Base-by-base conservation (phyloP, 2,797 vertebrate species). In the Eleutherodactylus coqui region DNA sequence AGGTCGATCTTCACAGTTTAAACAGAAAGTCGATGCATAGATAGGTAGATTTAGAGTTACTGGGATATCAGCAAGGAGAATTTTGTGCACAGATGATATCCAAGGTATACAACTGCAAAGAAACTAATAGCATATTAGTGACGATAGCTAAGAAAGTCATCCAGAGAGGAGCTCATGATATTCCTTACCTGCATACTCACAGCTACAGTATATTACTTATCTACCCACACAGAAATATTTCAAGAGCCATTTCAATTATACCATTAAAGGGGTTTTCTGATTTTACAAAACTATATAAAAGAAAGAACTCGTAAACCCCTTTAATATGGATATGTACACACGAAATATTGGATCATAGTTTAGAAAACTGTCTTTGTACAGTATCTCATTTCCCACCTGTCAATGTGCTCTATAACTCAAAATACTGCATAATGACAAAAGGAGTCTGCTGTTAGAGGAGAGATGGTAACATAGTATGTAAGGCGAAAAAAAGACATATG, bases 1-100 rank as follows among this genome's bases (percentile, higher is more conserved):
- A 84, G 82, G 82, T 84, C 75, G 62, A 51, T 84, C 41, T 72
- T 34, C 64, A 64, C 51, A 36, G 55, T 58, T 75, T 80, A 80
- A 80, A 29, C 19, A 60, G 32, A 82, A 80, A 53, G 51, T 82
- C 17, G 34, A 79, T 81, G 67, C 64, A 79, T 49, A 78, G 47
- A 82, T 32, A 53, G 47, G 36, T 38, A 79, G 51, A 75, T 72
- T 32, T 83, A 83, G 45, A 73, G 69, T 53, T 60, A 58, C 67
- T 29, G 36, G 73, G 69, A 73, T 73, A 73, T 58, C 55, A 27
- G 67, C 49, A 13, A 32, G 51, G 5, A 24, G 51, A 32, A 60
- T 43, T 38, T 43, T 45, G 16, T 83, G 36, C 51, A 45, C 58
- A 24, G 16, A 45, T 79, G 17, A 79, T 79, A 38, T 64, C 24